phyloP scores from a whole-genome alignment of 2,888 invertebrate genomes.

The Himalopsyche tibetana region DNA sequence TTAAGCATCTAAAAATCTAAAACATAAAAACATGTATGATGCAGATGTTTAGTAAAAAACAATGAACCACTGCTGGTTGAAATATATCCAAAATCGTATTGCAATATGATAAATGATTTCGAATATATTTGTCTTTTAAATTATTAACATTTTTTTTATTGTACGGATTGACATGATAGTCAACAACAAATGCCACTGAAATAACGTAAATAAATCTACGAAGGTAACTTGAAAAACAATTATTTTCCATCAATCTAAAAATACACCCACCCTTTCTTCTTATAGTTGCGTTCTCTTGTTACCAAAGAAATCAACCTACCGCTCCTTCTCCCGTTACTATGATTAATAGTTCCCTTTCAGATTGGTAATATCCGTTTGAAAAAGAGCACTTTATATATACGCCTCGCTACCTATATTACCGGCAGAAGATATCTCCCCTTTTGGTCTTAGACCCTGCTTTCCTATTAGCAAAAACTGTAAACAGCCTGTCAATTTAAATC shows the following conservation, averaged over 20 bases:
- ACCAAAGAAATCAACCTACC: conserved; percentile 45
- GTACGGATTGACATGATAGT: neutral
- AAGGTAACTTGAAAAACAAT: conserved; percentile 38
- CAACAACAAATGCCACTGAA: neutral
- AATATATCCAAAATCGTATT: no score
- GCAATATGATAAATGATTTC: no score
- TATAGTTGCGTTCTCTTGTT: neutral
- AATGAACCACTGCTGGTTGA: no score
- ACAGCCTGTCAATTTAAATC: conserved; percentile 56
- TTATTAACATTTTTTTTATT: no score
- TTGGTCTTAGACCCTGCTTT: conserved; percentile 41
- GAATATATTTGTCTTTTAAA: no score
- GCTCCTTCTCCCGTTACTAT: conserved; percentile 47
- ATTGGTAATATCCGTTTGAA: conserved; percentile 64
- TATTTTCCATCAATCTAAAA: conserved; percentile 16
- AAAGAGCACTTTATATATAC: conserved; percentile 49
- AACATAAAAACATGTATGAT: no score
- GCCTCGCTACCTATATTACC: conserved; percentile 12
- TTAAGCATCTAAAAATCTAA: no score
- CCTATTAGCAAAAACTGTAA: conserved; percentile 60
- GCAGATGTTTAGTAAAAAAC: no score
- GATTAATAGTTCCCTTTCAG: conserved; percentile 65
- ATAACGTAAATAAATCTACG: conserved; percentile 27
- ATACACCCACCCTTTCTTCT: neutral
- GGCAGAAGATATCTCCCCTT: conserved; percentile 50